These are phyloP conservation scores for Epizoanthus scotinus DNA, from an alignment of 92 coral and sea anemone species.

Conservation along the genomic window DNA sequence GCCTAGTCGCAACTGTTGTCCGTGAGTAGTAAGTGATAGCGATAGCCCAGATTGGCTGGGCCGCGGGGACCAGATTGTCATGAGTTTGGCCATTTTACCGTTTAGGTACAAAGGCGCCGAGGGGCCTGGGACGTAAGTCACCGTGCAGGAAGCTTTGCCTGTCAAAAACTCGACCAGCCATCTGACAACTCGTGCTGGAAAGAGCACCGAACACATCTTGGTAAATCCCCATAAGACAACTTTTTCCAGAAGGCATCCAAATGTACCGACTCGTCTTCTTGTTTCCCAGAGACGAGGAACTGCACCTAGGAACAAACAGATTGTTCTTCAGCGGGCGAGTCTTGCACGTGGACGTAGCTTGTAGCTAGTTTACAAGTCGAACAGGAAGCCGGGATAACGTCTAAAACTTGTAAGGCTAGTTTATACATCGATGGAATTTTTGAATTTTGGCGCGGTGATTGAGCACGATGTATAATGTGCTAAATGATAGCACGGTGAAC, in stretches of 20 bases:
- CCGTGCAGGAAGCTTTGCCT: conserved; percentile 73
- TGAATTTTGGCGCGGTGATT: no score
- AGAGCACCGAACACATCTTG: conserved; percentile 62
- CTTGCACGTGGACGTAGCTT: no score
- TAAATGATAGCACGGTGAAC: no score
- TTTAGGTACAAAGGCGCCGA: conserved; percentile 75
- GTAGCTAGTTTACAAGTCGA: no score
- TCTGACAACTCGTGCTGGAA: conserved; percentile 70
- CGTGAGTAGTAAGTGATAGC: conserved; percentile 69
- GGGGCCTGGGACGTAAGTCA: conserved; percentile 75
- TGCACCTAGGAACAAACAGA: conserved; percentile 62
- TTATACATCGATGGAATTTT: no score
- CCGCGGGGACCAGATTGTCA: conserved; percentile 79
- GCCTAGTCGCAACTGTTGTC: conserved; percentile 70
- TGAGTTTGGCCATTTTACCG: conserved; percentile 81
- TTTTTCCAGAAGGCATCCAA: conserved; percentile 62
- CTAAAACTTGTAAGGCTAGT: no score
- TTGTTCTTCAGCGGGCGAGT: background rate
- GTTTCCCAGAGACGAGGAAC: conserved; percentile 95
- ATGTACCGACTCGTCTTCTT: conserved; percentile 63
- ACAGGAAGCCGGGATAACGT: no score
- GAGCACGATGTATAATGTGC: no score
- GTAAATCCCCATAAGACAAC: conserved; percentile 64
- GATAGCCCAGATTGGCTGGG: conserved; percentile 64
- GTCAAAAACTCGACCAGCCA: conserved; percentile 61